Percentiles rank a stretch among this genome's conserved stretches.
Evolutionary conservation across 1,140 invertebrate genomes (phyloP).

Genomic region (Drosophila lini): DNA sequence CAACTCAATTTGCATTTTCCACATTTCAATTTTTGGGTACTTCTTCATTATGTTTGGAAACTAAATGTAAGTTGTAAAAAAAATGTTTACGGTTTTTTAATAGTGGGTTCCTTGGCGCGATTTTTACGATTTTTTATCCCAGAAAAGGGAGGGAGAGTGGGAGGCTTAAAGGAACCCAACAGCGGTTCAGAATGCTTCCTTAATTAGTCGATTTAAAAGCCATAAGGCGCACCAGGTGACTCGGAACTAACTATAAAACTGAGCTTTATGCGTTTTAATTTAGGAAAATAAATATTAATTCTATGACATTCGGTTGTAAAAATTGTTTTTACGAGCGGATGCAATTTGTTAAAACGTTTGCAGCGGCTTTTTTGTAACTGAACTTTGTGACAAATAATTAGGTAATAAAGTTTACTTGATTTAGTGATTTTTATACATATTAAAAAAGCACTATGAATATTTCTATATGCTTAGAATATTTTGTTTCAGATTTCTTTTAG

Average conservation of each 20-base stretch:
- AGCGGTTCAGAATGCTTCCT: constrained; percentile 39
- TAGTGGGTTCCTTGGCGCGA: constrained; percentile 61
- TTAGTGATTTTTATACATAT: background rate
- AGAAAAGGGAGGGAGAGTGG: background rate
- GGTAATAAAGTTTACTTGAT: background rate
- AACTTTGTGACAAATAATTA: background rate
- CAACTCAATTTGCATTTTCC: constrained; percentile 78
- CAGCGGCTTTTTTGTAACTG: background rate
- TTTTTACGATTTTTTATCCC: constrained; percentile 52
- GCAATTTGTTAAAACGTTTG: constrained; percentile 17
- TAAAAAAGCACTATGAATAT: background rate
- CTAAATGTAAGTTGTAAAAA: constrained; percentile 47
- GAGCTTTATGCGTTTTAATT: constrained; percentile 57
- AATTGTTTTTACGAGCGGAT: constrained; percentile 54
- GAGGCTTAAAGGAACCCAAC: constrained; percentile 2
- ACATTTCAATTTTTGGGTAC: constrained; percentile 57
- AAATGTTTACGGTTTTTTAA: constrained; percentile 66
- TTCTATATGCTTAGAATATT: background rate
- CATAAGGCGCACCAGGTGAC: constrained; percentile 28
- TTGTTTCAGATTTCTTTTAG: background rate
- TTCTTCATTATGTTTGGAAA: constrained; percentile 3
- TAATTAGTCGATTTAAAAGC: constrained; percentile 72
- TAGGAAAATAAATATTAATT: constrained; percentile 35
- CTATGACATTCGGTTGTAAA: constrained; percentile 55
- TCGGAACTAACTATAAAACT: constrained; percentile 35